These are phyloP conservation scores for Cremastinae sp. DNA, from an alignment of 2,888 invertebrate species.

Conservation along the genomic window DNA sequence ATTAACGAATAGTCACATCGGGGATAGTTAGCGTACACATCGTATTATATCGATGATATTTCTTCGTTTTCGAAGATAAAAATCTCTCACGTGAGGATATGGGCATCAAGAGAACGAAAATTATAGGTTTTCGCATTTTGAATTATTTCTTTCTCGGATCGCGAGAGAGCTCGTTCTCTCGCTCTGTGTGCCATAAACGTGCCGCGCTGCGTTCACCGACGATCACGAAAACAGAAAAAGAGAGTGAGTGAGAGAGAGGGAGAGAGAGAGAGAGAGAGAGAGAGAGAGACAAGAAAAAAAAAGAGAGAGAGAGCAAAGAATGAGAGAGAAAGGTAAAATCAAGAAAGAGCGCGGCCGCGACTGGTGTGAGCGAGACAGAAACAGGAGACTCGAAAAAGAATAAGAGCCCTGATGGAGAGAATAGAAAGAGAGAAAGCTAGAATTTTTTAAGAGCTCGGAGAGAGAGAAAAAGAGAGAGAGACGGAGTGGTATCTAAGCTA, in stretches of 20 bases:
- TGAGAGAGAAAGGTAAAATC: conserved; percentile 5
- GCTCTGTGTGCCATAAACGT: conserved; percentile 66
- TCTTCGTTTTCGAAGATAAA: conserved; percentile 68
- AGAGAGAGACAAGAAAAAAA: conserved; percentile 6
- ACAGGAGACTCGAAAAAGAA: conserved; percentile 22
- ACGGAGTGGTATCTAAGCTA: conserved; percentile 34
- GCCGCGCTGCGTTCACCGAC: conserved; percentile 57
- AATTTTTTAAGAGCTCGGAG: conserved; percentile 15
- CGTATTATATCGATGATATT: conserved; percentile 55
- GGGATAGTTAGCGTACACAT: conserved; percentile 17
- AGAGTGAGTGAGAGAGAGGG: conserved; percentile 14
- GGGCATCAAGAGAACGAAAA: conserved; percentile 71
- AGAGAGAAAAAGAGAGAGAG: conserved; percentile 42
- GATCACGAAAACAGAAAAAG: conserved; percentile 27
- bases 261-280: conserved; percentile 23
- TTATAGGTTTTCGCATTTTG: conserved; percentile 79
- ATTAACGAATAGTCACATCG: conserved; percentile 49
- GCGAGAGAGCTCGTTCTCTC: conserved; percentile 40
- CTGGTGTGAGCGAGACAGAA: conserved; percentile 57
- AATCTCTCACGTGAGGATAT: conserved; percentile 70
- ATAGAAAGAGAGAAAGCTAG: conserved; percentile 46
- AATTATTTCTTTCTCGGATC: conserved; percentile 74
- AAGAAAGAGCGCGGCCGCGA: conserved; percentile 50
- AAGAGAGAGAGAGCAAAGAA: conserved; percentile 29
- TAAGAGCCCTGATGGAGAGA: conserved; percentile 21